Base-by-base conservation (phyloP, 2,113 vertebrate species). In the Cyprinodon tularosa region DNA sequence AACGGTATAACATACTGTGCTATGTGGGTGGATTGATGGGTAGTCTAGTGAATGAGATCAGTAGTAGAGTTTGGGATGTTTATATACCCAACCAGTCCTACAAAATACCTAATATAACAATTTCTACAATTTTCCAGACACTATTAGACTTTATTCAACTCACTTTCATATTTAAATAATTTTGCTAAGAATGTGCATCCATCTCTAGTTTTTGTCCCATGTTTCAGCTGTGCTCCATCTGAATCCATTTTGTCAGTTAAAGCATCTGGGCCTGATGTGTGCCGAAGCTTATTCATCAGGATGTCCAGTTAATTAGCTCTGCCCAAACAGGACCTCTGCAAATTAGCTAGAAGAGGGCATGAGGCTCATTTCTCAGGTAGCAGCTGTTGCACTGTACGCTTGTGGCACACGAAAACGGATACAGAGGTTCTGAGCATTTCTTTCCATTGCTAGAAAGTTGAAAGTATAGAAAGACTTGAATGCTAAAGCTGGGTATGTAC, bases 301-400 rank as follows among this genome's bases (percentile, higher is more conserved):
- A 83, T 22, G 69, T 80, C 87, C 87, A 88, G 88, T 89, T 89
- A 88, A 76, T n/a, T 76, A 65, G 85, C 74, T 50, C 50, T 60
- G 72, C 69, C 71, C 77, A 72, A 70, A 68, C 74, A 40, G 62
- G 81, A 74, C 72, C 61, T 61, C 66, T 66, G 76, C 20, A 65
- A 62, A 59, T 13, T 36, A 50, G 74, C 76, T 37, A 77, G 53
- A 61, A 45, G 62, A 66, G 72, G 15, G 20, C 17, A 72, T 15
- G 68, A 74, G 63, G 66, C 17, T 5, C 68, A 67, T 66, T 71
- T 11, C 29, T 42, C 64, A 2, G 68, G 71, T 76, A 76, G 62
- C 71, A 84, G 71, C 69, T 84, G 85, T 72, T 70, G 50, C 71
- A 71, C 48, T 37, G 61, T n/a, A 22, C n/a, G 64, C 37, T 65